A percentile compares a stretch with the other conserved stretches of the same genome.
These are phyloP conservation scores for Noturus placidus DNA, from an alignment of 2,113 vertebrate genomes.

Conservation along the genomic window DNA sequence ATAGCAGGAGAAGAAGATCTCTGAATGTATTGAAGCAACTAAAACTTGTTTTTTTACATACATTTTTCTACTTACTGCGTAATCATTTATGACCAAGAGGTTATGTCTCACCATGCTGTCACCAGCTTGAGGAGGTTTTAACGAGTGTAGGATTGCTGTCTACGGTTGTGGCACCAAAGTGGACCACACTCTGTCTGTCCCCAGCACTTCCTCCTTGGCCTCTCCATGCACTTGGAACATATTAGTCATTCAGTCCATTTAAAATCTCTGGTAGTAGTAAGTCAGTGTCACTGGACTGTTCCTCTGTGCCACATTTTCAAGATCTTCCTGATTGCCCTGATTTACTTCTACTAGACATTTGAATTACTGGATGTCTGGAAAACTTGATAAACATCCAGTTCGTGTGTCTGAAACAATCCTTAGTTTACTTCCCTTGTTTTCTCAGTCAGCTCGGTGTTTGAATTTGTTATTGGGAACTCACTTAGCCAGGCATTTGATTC, in stretches of 20 bases:
- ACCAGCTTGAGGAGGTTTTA: background rate
- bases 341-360: background rate
- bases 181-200: background rate
- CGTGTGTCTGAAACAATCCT: background rate
- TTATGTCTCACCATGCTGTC: background rate
- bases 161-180: background rate
- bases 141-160: background rate
- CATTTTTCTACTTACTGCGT: background rate
- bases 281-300: background rate
- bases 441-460: background rate
- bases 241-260: background rate
- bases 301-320: background rate
- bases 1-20: background rate
- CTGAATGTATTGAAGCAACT: background rate
- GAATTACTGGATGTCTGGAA: background rate
- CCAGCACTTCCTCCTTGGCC: background rate
- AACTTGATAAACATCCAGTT: background rate
- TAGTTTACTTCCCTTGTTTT: background rate
- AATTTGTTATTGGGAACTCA: background rate
- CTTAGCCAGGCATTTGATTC: constrained; percentile 4
- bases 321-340: background rate
- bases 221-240: background rate
- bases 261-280: background rate
- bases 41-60: background rate
- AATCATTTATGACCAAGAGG: background rate